These are phyloP conservation scores for Centroberyx gerrardi DNA, from an alignment of 2,797 vertebrate species.

Conservation along the genomic window DNA sequence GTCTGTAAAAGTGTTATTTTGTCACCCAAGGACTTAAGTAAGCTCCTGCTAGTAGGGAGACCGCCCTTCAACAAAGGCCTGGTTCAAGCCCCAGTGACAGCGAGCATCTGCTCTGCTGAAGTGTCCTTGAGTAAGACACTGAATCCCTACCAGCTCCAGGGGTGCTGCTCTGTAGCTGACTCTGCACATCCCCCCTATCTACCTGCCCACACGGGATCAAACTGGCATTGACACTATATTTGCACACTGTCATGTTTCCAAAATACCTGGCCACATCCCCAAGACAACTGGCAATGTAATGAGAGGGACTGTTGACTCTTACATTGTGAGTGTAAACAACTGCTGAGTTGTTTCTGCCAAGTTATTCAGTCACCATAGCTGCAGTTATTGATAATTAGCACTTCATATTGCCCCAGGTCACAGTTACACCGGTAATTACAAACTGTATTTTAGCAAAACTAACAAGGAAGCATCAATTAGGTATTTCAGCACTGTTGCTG, in stretches of 20 bases:
- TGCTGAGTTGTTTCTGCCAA: slow-evolving; percentile 52
- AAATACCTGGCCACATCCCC: slow-evolving; percentile 12
- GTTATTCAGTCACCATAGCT: slow-evolving; percentile 47
- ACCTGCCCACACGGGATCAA: slow-evolving; percentile 4
- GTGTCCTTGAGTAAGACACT: slow-evolving; percentile 15
- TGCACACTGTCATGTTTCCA: slow-evolving; percentile 4
- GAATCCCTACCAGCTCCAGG: neutral
- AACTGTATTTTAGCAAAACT: slow-evolving; percentile 36
- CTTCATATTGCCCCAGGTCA: slow-evolving; percentile 61
- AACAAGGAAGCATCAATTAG: slow-evolving; percentile 33
- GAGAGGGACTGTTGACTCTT: slow-evolving; percentile 45
- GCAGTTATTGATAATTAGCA: slow-evolving; percentile 74
- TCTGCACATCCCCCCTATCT: neutral
- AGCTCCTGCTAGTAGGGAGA: too few species aligned
- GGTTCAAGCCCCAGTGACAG: neutral
- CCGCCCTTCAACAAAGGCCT: neutral
- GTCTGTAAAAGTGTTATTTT: neutral
- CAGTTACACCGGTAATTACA: slow-evolving; percentile 60
- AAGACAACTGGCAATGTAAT: slow-evolving; percentile 18
- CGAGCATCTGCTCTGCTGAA: neutral
- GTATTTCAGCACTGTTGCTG: slow-evolving; percentile 9
- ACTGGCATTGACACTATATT: slow-evolving; percentile 34
- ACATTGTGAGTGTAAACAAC: slow-evolving; percentile 52
- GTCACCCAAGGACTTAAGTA: neutral
- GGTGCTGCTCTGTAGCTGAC: neutral